Conservation (phyloP, 2,797 vertebrate species). For the Kryptolebias ocellatus region DNA sequence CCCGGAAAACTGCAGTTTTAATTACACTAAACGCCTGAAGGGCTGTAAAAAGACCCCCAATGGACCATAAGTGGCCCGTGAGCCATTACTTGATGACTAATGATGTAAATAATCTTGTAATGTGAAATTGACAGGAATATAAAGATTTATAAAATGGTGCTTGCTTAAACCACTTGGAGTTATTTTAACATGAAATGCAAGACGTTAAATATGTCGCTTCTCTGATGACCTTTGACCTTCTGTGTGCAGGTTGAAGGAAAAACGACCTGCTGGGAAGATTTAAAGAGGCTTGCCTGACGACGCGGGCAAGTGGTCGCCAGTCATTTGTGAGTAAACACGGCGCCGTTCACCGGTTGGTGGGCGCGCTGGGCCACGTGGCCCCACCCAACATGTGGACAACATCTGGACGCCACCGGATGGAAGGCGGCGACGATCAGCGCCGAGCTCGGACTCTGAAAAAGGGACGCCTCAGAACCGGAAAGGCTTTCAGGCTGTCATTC, state of each 20-base stretch:
- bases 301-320: constrained; percentile 14
- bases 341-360: constrained; percentile 11
- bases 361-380: constrained; percentile 25
- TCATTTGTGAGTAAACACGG: constrained; percentile 21
- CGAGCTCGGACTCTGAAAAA: constrained; percentile 14
- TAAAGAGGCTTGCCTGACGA: constrained; percentile 8
- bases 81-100: too few species aligned
- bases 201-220: too few species aligned
- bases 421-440: constrained; percentile 48
- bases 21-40: too few species aligned
- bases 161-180: too few species aligned
- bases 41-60: too few species aligned
- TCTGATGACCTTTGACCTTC: constrained; percentile 19
- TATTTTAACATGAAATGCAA: too few species aligned
- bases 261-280: constrained; percentile 18
- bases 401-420: constrained; percentile 52
- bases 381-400: constrained; percentile 51
- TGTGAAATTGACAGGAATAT: too few species aligned
- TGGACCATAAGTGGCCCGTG: too few species aligned
- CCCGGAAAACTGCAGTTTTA: too few species aligned
- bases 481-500: background rate
- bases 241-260: background rate
- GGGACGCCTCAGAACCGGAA: background rate
- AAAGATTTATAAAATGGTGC: too few species aligned
- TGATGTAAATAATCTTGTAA: too few species aligned